Evolutionary conservation across 2,888 invertebrate species (phyloP).

Genomic region (Byasa hedistus): DNA sequence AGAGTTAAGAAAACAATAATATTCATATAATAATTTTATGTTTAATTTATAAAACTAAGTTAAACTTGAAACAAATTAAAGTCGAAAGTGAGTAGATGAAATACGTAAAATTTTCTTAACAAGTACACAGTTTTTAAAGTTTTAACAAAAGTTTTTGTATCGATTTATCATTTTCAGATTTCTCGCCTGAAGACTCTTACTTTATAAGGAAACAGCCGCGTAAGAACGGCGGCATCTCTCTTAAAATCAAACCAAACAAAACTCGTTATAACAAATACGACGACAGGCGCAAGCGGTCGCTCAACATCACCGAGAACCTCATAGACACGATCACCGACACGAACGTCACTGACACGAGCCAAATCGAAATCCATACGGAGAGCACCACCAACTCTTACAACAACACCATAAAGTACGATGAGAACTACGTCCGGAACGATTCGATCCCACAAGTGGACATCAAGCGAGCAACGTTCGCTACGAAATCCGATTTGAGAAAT

Average conservation of each 20-base stretch:
- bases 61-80: too few relatives aligned
- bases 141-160: too few relatives aligned
- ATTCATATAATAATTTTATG: too few relatives aligned
- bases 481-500: slow-evolving; percentile 11
- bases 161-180: slow-evolving; percentile 31
- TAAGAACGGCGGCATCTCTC: slow-evolving; percentile 11
- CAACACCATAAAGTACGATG: neutral
- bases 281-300: slow-evolving; percentile 48
- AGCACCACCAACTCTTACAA: slow-evolving; percentile 27
- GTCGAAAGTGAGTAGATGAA: too few relatives aligned
- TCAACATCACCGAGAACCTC: slow-evolving; percentile 40
- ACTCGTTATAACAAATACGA: slow-evolving; percentile 33
- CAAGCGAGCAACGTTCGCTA: neutral
- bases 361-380: neutral
- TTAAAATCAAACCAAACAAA: slow-evolving; percentile 31
- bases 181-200: slow-evolving; percentile 49
- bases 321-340: slow-evolving; percentile 9
- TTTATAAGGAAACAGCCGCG: slow-evolving; percentile 30
- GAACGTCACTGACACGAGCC: slow-evolving; percentile 2
- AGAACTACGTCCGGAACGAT: slow-evolving; percentile 1
- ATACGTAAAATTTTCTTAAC: too few relatives aligned
- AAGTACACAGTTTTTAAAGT: too few relatives aligned
- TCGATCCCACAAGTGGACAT: neutral
- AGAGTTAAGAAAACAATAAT: too few relatives aligned
- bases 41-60: too few relatives aligned